Conservation (phyloP, 2,888 invertebrate genomes). For the Hirtodrosophila duncani region DNA sequence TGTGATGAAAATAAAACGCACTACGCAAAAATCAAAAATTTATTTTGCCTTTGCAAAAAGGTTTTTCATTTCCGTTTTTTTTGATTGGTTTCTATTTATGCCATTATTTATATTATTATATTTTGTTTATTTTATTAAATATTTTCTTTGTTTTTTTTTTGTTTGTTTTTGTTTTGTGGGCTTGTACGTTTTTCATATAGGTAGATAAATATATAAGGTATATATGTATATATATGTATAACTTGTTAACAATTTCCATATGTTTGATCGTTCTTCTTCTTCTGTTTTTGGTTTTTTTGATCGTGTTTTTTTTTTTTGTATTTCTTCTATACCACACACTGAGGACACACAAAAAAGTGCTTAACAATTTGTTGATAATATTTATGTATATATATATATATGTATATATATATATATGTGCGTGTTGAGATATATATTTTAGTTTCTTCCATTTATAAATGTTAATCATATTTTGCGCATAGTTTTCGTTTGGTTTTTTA, state of each 20-base stretch:
- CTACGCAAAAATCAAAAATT: slow-evolving; percentile 51
- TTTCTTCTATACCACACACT: too few relatives aligned
- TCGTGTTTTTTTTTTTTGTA: too few relatives aligned
- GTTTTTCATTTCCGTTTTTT: slow-evolving; percentile 2
- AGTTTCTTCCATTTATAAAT: too few relatives aligned
- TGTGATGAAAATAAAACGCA: slow-evolving; percentile 53
- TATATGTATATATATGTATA: slow-evolving; percentile 4
- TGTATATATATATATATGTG: slow-evolving; percentile 12
- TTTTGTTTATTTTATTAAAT: slow-evolving; percentile 5
- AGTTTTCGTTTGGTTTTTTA: too few relatives aligned
- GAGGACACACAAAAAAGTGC: too few relatives aligned
- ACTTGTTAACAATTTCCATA: slow-evolving; percentile 6
- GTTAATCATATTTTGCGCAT: too few relatives aligned
- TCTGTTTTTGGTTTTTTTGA: too few relatives aligned
- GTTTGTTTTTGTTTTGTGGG: slow-evolving; percentile 10
- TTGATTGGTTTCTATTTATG: slow-evolving; percentile 8
- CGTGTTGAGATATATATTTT: neutral
- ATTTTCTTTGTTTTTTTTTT: neutral
- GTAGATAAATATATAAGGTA: slow-evolving; percentile 4
- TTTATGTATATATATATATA: slow-evolving; percentile 4
- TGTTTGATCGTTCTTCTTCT: neutral
- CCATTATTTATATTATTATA: slow-evolving; percentile 3
- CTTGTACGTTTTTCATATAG: slow-evolving; percentile 9
- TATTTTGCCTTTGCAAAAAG: slow-evolving; percentile 36
- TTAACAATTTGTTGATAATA: too few relatives aligned